These are phyloP conservation scores for Caradrina kadenii DNA, from an alignment of 2,888 invertebrate species.

Conservation along the genomic window DNA sequence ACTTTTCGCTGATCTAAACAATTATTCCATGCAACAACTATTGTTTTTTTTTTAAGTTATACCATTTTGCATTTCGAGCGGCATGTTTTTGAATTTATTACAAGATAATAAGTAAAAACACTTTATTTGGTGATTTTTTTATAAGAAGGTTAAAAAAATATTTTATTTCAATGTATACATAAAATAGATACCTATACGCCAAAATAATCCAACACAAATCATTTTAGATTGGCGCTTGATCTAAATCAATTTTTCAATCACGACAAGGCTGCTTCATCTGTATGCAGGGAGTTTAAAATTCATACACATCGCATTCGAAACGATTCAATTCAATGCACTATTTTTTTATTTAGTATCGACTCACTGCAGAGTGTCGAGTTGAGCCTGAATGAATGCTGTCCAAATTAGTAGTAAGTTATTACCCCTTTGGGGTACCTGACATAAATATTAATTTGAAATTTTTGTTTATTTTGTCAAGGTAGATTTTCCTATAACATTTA, in stretches of 20 bases:
- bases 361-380: slow-evolving; percentile 34
- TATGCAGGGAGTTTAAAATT: slow-evolving; percentile 77
- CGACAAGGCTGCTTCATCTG: slow-evolving; percentile 66
- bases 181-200: background rate
- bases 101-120: background rate
- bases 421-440: slow-evolving; percentile 4
- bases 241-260: slow-evolving; percentile 67
- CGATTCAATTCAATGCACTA: slow-evolving; percentile 62
- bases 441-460: slow-evolving; percentile 29
- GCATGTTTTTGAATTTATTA: background rate
- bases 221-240: slow-evolving; percentile 34
- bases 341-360: slow-evolving; percentile 67
- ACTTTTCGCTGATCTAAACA: slow-evolving; percentile 74
- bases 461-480: slow-evolving; percentile 13
- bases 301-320: slow-evolving; percentile 72
- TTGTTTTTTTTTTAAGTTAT: slow-evolving; percentile 29
- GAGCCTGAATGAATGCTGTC: slow-evolving; percentile 46
- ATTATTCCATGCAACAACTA: slow-evolving; percentile 61
- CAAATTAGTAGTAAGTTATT: slow-evolving; percentile 33
- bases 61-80: background rate
- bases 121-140: background rate
- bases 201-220: slow-evolving; percentile 16
- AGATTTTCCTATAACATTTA: background rate
- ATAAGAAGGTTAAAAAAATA: background rate
- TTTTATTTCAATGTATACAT: too few species aligned